Conservation (phyloP, 2,888 invertebrate species). For the Augochlorella aurata region DNA sequence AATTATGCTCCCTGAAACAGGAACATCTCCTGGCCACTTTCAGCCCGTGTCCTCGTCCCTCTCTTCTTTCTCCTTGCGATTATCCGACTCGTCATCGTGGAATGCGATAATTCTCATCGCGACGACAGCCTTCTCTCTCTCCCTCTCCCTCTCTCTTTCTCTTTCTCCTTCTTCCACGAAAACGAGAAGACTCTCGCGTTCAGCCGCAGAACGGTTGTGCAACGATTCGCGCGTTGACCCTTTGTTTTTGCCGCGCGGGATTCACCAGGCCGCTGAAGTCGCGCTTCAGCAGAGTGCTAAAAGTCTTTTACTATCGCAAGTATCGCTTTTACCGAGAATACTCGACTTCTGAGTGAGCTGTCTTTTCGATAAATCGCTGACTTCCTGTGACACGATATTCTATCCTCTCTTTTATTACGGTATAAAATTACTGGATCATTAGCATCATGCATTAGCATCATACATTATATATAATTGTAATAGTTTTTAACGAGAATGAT, state of each 20-base stretch:
- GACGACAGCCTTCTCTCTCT: constrained; percentile 37
- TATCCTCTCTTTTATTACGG: no score
- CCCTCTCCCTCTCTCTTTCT: background rate
- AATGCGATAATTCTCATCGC: constrained; percentile 55
- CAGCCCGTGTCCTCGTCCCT: constrained; percentile 23
- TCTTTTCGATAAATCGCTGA: no score
- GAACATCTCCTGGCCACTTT: constrained; percentile 29
- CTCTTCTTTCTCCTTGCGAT: constrained; percentile 40
- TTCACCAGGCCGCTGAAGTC: background rate
- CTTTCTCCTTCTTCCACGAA: constrained; percentile 19
- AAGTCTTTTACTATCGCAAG: background rate
- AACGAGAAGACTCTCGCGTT: background rate
- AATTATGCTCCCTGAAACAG: constrained; percentile 49
- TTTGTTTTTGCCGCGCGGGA: background rate
- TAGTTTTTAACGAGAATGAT: no score
- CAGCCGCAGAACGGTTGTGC: background rate
- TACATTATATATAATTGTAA: no score
- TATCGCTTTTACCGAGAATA: background rate
- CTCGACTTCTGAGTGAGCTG: background rate
- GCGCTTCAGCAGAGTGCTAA: background rate
- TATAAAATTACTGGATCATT: no score
- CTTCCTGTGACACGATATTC: no score
- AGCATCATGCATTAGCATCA: no score
- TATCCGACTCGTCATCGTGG: constrained; percentile 66
- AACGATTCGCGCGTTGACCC: constrained; percentile 7